phyloP scores from a whole-genome alignment of 2,888 invertebrate species.

The Epistrophe grossulariae region DNA sequence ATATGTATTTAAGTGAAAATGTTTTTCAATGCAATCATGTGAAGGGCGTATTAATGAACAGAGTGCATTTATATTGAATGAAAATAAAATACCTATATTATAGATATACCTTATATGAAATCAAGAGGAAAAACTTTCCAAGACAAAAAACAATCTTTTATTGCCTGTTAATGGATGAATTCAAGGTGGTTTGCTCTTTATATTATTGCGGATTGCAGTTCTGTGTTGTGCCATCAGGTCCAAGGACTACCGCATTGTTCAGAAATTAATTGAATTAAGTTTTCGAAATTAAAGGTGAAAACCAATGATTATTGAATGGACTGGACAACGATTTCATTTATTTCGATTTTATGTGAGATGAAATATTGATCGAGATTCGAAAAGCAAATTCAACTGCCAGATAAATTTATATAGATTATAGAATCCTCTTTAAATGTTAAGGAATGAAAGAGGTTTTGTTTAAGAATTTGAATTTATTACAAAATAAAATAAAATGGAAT shows the following conservation, averaged over 20 bases:
- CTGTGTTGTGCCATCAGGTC: not conserved
- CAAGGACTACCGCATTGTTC: conserved; percentile 24
- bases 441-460: too few species aligned
- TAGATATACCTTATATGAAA: not conserved
- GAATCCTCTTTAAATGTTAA: too few species aligned
- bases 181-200: conserved; percentile 6
- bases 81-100: conserved; percentile 10
- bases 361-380: not conserved
- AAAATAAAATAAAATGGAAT: too few species aligned
- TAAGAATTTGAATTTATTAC: too few species aligned
- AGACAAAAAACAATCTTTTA: not conserved
- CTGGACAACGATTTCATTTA: not conserved
- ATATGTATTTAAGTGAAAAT: conserved; percentile 19
- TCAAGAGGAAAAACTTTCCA: not conserved
- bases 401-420: too few species aligned
- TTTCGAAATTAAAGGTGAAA: conserved; percentile 22
- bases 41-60: conserved; percentile 4
- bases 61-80: conserved; percentile 3
- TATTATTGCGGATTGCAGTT: not conserved
- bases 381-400: not conserved
- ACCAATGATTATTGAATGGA: not conserved
- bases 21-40: conserved; percentile 19
- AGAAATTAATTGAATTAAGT: conserved; percentile 12
- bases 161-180: conserved; percentile 1
- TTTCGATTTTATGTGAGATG: not conserved